A percentile compares a stretch with the other conserved stretches of the same genome.
These are phyloP conservation scores for Neelides sp. DNA, from an alignment of 1,140 invertebrate genomes.

Conservation along the genomic window DNA sequence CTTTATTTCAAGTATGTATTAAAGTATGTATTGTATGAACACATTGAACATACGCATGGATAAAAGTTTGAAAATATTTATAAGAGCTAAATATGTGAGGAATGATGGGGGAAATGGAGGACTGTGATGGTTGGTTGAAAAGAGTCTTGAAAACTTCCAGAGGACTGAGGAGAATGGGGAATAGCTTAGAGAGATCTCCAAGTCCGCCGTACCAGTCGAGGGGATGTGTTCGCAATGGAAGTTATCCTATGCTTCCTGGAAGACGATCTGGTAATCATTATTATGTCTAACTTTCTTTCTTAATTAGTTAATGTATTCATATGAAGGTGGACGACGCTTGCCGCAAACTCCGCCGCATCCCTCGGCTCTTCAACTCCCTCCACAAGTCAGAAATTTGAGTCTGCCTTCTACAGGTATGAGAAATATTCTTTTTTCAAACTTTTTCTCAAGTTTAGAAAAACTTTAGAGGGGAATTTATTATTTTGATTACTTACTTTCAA, in stretches of 20 bases:
- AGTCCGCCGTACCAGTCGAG: conserved; percentile 22
- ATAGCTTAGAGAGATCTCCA: conserved; percentile 27
- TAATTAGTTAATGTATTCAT: not conserved
- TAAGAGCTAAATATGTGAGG: not conserved
- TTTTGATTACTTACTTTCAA: too few species aligned
- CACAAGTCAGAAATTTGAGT: conserved; percentile 21
- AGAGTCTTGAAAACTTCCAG: not conserved
- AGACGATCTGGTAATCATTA: conserved; percentile 19
- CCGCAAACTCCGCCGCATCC: conserved; percentile 43
- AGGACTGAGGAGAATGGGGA: conserved; percentile 14
- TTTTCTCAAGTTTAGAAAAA: too few species aligned
- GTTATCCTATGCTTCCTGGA: conserved; percentile 29
- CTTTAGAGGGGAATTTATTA: too few species aligned
- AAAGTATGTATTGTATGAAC: too few species aligned
- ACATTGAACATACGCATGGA: too few species aligned
- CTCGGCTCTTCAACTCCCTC: conserved; percentile 33
- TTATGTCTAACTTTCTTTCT: not conserved
- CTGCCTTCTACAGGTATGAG: conserved; percentile 31
- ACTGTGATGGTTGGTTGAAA: not conserved
- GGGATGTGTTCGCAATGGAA: conserved; percentile 26
- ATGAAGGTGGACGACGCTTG: conserved; percentile 33
- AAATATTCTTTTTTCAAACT: too few species aligned
- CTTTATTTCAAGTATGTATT: too few species aligned
- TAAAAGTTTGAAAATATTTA: not conserved
- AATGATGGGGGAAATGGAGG: too few species aligned